A percentile compares a stretch with the other conserved stretches of the same genome.
phyloP scores from a whole-genome alignment of 2,888 invertebrate species.

The Mycalesis mineus region DNA sequence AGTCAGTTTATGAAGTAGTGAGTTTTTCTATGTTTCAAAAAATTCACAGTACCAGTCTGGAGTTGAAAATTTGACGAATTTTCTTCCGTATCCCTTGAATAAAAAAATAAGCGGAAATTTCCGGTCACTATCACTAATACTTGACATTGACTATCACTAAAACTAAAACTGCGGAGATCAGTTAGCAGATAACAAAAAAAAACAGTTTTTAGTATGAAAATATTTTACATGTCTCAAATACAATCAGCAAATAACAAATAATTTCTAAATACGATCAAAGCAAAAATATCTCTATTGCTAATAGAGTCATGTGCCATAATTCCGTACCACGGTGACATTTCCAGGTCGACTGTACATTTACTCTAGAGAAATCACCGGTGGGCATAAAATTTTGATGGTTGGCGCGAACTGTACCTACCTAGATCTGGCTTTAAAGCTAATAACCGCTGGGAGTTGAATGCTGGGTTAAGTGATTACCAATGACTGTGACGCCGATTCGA shows the following conservation, averaged over 20 bases:
- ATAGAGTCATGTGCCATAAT: background rate
- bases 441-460: slow-evolving; percentile 28
- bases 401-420: slow-evolving; percentile 19
- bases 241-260: background rate
- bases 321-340: background rate
- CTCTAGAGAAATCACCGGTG: slow-evolving; percentile 59
- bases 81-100: too few relatives aligned
- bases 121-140: too few relatives aligned
- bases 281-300: background rate
- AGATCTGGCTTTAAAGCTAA: slow-evolving; percentile 20
- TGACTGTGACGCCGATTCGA: slow-evolving; percentile 23
- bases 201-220: too few relatives aligned
- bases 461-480: slow-evolving; percentile 27
- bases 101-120: too few relatives aligned
- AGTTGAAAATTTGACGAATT: too few relatives aligned
- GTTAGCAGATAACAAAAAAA: too few relatives aligned
- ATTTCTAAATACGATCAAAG: background rate
- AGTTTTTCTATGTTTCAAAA: too few relatives aligned
- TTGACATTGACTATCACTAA: too few relatives aligned
- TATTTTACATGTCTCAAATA: too few relatives aligned
- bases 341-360: slow-evolving; percentile 14
- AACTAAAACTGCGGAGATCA: too few relatives aligned
- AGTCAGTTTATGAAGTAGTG: too few relatives aligned
- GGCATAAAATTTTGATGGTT: slow-evolving; percentile 60
- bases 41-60: too few relatives aligned